Evolutionary conservation across 2,888 invertebrate species (phyloP), one percentile per base, ranked within the genome.

Genomic region (Orthonevra nobilis): DNA sequence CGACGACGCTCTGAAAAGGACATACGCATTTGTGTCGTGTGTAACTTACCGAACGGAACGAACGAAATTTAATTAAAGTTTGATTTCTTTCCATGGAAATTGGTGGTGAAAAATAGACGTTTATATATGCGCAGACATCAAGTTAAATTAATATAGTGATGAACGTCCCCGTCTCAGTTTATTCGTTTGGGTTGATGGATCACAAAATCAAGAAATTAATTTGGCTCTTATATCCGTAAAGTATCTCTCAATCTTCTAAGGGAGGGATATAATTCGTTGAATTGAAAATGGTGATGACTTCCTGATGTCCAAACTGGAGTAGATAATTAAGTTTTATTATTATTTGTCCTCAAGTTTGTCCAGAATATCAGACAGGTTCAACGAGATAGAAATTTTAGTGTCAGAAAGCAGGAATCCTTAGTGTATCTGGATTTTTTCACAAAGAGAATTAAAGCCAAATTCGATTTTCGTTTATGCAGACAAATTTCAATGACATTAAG

Each of bases 21-120:
- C 15, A 30, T 26, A 2, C 10, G 32, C 46, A 48, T 46, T 36
- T 36, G 32, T n/a, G n/a, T 48, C 38, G 63, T 20, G 12, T 60
- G 34, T 48, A 44, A 60, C 44, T 56, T 63, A 26, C 32, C 63
- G 14, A n/a, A n/a, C n/a, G n/a, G n/a, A n/a, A 32, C 40, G 66
- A 52, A 66, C 14, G 73, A 52, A 50, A 60, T 73, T 73, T 73
- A 66, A 73, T 73, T 73, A 66, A 73, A 73, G 58, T 44, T 66
- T 66, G 52, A 73, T 58, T 73, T 73, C 56, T 56, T 64, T 56
- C 12, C 32, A 4, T 14, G 17, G 1, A 17, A 42, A 38, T 6
- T 7, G 26, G n/a, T 9, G n/a, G 6, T 5, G 15, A 12, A 17
- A 9, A 17, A n/a, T 42, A 20, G 32, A 14, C 17, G 15, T 34